These are phyloP conservation scores for Matsumurasca onukii DNA, from an alignment of 1,140 invertebrate species.

Conservation along the genomic window DNA sequence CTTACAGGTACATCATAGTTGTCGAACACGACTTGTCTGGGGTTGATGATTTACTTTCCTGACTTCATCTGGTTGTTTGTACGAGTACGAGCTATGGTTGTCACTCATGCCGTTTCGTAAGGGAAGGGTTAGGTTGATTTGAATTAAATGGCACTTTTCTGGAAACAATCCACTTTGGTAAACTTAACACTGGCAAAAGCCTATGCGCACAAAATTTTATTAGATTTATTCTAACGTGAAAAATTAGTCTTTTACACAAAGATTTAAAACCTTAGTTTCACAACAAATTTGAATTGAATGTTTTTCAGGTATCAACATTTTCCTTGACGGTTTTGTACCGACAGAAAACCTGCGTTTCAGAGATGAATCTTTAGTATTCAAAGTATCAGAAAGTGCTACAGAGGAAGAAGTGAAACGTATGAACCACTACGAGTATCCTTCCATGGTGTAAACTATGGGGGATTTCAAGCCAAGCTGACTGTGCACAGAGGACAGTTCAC, in stretches of 20 bases:
- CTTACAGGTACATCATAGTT: constrained; percentile 93
- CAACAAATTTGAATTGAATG: too few relatives aligned
- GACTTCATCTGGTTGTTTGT: constrained; percentile 99
- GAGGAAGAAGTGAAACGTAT: constrained; percentile 97
- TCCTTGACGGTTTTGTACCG: constrained; percentile 98
- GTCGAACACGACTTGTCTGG: constrained; percentile 99
- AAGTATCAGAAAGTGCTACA: constrained; percentile 96
- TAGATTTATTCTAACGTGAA: too few relatives aligned
- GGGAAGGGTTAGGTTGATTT: constrained; percentile 91
- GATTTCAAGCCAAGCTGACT: constrained; percentile 71
- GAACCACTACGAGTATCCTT: constrained; percentile 95
- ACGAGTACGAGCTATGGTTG: constrained; percentile 99
- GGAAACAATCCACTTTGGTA: too few relatives aligned
- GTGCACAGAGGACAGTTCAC: constrained; percentile 89
- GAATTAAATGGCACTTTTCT: too few relatives aligned
- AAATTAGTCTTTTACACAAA: too few relatives aligned
- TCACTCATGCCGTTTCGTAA: constrained; percentile 99
- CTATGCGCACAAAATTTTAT: too few relatives aligned
- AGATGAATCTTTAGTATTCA: constrained; percentile 95
- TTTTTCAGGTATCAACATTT: constrained; percentile 95
- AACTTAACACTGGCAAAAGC: too few relatives aligned
- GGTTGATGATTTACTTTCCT: constrained; percentile 96
- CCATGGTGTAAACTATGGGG: constrained; percentile 82
- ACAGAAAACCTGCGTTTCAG: constrained; percentile 99
- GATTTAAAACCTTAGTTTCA: too few relatives aligned